Evolutionary conservation across 1,140 invertebrate genomes (phyloP), one percentile per base, ranked within the genome.

Genomic region (Drosophila mayri): DNA sequence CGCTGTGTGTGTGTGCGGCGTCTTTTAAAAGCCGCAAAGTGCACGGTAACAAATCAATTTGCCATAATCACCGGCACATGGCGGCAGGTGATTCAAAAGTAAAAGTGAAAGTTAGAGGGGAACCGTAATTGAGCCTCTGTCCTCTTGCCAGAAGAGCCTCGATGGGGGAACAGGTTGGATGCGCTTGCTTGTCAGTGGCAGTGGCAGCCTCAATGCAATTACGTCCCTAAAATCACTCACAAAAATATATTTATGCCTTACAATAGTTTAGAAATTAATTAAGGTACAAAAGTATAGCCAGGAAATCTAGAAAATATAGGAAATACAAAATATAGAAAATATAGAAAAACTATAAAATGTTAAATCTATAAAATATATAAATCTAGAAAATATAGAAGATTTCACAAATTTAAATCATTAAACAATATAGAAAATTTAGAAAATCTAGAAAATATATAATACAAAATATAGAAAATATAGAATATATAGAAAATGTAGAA

Each of bases 11-110:
- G 12, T 20, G 41, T 20, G n/a, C 35, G 57, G 66, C 52, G 62
- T 63, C 84, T 79, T 87, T 87, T 87, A 83, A 88, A 88, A 84
- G 76, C 84, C 84, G 75, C 84, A 87, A 87, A 88, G 84, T 83
- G 68, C 76, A 73, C 76, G 76, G 58, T 49, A 87, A 88, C 83
- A 87, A 87, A 87, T 87, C 83, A 88, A 87, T 87, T 87, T 80
- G 84, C 84, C 84, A 88, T 87, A 83, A 87, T 83, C 84, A 79
- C 79, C 72, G 22, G 30, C 50, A 35, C 50, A 50, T 43, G 37
- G 61, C 30, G n/a, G n/a, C 50, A 52, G 49, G 49, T 32, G 49
- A 50, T 20, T 22, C 50, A 52, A 52, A 9, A 9, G 50, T 16
- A 4, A 52, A 16, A 43, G 65, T 28, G 46, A 55, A 46, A 64